These are phyloP conservation scores for Coilia nasus DNA, from an alignment of 2,797 vertebrate genomes.

Conservation along the genomic window DNA sequence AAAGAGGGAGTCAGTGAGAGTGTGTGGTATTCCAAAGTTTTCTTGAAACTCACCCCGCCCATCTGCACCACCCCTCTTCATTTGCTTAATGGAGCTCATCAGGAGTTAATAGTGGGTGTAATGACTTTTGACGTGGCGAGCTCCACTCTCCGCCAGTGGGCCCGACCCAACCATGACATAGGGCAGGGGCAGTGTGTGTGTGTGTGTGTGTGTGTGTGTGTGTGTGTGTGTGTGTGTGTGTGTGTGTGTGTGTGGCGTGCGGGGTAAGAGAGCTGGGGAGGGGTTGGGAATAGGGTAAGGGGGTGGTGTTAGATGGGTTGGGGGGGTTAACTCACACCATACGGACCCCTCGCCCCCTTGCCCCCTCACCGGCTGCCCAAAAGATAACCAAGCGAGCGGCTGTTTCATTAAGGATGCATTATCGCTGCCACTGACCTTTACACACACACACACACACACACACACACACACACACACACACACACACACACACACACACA, in stretches of 20 bases:
- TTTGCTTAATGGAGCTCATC: constrained; percentile 95
- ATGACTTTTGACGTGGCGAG: constrained; percentile 90
- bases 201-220: too few species aligned
- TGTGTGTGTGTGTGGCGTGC: constrained; percentile 1
- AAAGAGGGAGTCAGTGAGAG: not conserved
- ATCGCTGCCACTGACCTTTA: constrained; percentile 50
- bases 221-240: not conserved
- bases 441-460: constrained; percentile 50
- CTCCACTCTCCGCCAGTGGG: constrained; percentile 72
- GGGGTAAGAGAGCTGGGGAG: constrained; percentile 37
- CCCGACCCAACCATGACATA: constrained; percentile 47
- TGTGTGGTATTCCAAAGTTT: constrained; percentile 76
- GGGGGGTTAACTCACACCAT: constrained; percentile 60
- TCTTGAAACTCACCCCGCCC: constrained; percentile 71
- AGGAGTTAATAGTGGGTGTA: constrained; percentile 99
- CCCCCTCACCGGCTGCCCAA: constrained; percentile 24
- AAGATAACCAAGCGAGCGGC: constrained; percentile 45
- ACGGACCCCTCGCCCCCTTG: constrained; percentile 31
- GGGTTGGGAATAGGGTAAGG: not conserved
- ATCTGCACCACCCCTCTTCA: constrained; percentile 82
- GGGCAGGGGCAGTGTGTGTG: constrained; percentile 45
- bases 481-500: not conserved
- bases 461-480: not conserved
- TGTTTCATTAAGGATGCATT: constrained; percentile 48
- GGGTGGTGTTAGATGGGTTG: constrained; percentile 42